Conservation (phyloP, 2,797 vertebrate species). For the Taenioides sp. region DNA sequence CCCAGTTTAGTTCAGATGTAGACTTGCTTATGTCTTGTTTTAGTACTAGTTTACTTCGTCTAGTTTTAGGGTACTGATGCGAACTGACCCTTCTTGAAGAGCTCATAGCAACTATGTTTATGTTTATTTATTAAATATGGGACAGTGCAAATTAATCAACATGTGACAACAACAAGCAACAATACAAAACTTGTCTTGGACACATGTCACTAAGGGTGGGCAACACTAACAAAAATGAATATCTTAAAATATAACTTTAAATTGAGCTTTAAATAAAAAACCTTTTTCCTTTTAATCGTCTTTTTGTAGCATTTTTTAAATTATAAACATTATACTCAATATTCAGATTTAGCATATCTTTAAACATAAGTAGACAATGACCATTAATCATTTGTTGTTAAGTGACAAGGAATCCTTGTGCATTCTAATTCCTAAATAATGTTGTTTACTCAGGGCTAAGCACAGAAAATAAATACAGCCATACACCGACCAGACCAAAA, state of each 20-base stretch:
- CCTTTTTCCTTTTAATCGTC: too few relatives aligned
- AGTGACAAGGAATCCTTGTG: slow-evolving; percentile 22
- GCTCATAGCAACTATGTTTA: background rate
- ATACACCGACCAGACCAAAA: slow-evolving; percentile 27
- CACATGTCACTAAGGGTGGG: too few relatives aligned
- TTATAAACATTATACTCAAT: too few relatives aligned
- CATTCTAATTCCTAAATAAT: slow-evolving; percentile 38
- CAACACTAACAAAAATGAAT: too few relatives aligned
- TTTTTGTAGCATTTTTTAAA: too few relatives aligned
- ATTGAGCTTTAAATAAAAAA: too few relatives aligned
- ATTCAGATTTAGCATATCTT: background rate
- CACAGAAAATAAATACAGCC: slow-evolving; percentile 42
- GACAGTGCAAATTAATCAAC: too few relatives aligned
- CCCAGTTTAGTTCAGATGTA: background rate
- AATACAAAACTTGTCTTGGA: too few relatives aligned
- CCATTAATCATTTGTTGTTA: slow-evolving; percentile 6
- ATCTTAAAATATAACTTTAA: too few relatives aligned
- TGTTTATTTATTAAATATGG: too few relatives aligned
- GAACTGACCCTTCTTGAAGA: background rate
- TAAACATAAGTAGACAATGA: background rate
- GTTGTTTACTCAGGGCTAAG: slow-evolving; percentile 55
- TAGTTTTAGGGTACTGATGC: background rate
- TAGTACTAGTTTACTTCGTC: background rate
- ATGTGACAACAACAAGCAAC: too few relatives aligned
- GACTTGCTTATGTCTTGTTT: background rate